Evolutionary conservation across 2,113 vertebrate species (phyloP), one percentile per base, ranked within the genome.

Genomic region (Chloropsis hardwickii): DNA sequence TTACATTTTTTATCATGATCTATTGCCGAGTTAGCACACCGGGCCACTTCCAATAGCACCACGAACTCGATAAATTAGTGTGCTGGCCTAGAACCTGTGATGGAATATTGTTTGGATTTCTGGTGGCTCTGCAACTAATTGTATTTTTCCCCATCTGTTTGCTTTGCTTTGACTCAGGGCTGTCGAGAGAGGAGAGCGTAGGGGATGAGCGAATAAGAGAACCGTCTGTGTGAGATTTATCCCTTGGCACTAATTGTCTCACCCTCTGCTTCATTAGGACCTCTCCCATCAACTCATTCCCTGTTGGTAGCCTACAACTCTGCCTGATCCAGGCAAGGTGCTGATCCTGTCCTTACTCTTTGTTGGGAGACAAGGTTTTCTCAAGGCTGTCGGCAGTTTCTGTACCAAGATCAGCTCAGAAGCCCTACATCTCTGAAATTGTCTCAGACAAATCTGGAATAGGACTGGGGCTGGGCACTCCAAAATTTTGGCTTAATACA

Each of bases 1-100:
- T 94, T 95, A 94, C 87, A 94, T 96, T 96, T 96, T 92, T 94
- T 94, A 95, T 96, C 93, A 94, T 96, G 95, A 97, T 94, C 94
- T 96, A 95, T 96, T 95, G 92, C 89, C 11, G 5, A 87, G 85
- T 92, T 89, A 92, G 92, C 90, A 60, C 83, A 94, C 74, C 27
- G 2, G 95, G 90, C 88, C 86, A 91, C 87, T 86, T 94, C 85
- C 92, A 80, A 82, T 10, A 95, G 94, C 58, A 78, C 60, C 0
- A 0, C 0, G 2, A 60, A 76, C 72, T 92, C 81, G 4, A 94
- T 91, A 95, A 96, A 96, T 92, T 86, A 83, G 91, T 40, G 86
- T 80, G 80, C 53, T 88, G 76, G 86, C 92, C 92, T 89, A 94
- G 89, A 96, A 89, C 95, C 50, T 11, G 0, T 94, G 96, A 96